These are phyloP conservation scores for Netelia fuscicornis DNA, from an alignment of 2,888 invertebrate genomes.

Conservation along the genomic window DNA sequence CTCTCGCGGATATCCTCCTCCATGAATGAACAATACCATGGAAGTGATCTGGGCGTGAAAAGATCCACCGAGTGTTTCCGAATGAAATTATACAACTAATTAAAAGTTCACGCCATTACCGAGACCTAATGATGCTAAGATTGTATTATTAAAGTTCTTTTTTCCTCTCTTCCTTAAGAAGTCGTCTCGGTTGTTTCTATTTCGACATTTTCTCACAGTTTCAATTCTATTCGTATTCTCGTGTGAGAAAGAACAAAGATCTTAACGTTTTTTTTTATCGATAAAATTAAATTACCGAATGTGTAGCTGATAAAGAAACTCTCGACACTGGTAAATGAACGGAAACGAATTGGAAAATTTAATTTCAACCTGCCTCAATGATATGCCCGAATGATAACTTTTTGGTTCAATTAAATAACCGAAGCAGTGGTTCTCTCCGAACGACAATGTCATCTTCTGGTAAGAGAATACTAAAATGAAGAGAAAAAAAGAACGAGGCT, in stretches of 20 bases:
- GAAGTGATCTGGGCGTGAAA: constrained; percentile 66
- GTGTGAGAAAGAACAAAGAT: not conserved
- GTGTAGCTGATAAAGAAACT: too few relatives aligned
- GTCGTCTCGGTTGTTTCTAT: constrained; percentile 59
- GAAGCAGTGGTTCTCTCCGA: not conserved
- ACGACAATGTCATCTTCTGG: not conserved
- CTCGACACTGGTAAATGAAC: too few relatives aligned
- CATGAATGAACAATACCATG: constrained; percentile 82
- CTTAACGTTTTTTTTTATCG: not conserved
- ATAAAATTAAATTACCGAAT: too few relatives aligned
- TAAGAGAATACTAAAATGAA: constrained; percentile 4
- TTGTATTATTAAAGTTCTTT: constrained; percentile 82
- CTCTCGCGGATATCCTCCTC: constrained; percentile 67
- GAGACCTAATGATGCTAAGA: constrained; percentile 82
- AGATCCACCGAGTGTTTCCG: constrained; percentile 80
- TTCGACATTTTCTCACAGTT: not conserved
- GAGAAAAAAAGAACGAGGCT: not conserved
- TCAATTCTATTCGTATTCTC: not conserved
- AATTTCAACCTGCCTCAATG: not conserved
- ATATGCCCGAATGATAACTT: not conserved
- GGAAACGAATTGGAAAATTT: not conserved
- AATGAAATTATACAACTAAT: constrained; percentile 84
- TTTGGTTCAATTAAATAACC: not conserved
- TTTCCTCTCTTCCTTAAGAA: constrained; percentile 65
- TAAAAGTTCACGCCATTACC: constrained; percentile 84